These are phyloP conservation scores for Temnothorax nylanderi DNA, from an alignment of 1,140 invertebrate genomes.

Conservation along the genomic window DNA sequence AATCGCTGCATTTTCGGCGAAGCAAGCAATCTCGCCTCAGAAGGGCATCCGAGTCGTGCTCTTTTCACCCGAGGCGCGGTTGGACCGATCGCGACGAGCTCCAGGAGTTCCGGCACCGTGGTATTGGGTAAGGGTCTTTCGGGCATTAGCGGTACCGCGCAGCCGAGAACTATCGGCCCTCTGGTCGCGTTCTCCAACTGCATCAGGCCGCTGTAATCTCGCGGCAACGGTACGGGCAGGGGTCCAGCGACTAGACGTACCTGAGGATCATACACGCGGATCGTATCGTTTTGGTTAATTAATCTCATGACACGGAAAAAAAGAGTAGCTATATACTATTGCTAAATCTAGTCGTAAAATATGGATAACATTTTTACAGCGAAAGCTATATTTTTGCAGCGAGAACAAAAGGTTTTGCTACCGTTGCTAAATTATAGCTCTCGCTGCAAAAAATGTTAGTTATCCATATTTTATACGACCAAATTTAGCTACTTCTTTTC, in stretches of 20 bases:
- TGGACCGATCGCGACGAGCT: constrained; percentile 82
- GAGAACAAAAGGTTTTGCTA: too few relatives aligned
- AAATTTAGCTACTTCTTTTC: too few relatives aligned
- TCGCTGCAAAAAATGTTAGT: too few relatives aligned
- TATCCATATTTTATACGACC: too few relatives aligned
- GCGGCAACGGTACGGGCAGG: constrained; percentile 81
- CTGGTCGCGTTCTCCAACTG: constrained; percentile 81
- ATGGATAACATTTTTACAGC: too few relatives aligned
- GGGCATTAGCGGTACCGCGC: constrained; percentile 81
- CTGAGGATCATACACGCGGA: constrained; percentile 56
- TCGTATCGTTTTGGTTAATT: not conserved
- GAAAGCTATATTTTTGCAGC: too few relatives aligned
- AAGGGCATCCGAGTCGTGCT: constrained; percentile 81
- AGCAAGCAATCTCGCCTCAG: constrained; percentile 81
- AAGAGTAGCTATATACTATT: too few relatives aligned
- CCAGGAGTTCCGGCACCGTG: constrained; percentile 81
- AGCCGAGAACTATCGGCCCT: constrained; percentile 82
- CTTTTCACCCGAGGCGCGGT: constrained; percentile 82
- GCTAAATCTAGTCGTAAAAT: too few relatives aligned
- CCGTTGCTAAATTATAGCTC: too few relatives aligned
- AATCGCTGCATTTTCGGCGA: constrained; percentile 84
- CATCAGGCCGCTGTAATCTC: constrained; percentile 83
- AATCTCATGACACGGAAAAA: not conserved
- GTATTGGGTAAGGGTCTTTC: constrained; percentile 80
- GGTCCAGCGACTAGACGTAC: constrained; percentile 83